Evolutionary conservation across 2,113 vertebrate species (phyloP).

Genomic region (Laterallus jamaicensis): DNA sequence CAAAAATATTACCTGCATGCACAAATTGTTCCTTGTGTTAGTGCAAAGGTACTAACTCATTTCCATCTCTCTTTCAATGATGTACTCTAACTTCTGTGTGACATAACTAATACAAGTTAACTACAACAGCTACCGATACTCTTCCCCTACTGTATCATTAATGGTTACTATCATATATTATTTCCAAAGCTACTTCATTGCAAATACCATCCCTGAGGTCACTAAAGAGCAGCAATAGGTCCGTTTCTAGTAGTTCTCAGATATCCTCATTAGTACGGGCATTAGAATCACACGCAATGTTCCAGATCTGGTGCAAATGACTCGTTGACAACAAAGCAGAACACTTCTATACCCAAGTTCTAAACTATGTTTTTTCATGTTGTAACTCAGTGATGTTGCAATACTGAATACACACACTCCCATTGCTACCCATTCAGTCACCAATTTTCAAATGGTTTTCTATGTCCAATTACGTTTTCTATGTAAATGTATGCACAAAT

Average conservation of each 20-base stretch:
- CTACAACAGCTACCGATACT: not conserved
- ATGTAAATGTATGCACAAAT: fast-evolving
- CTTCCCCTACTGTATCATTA: not conserved
- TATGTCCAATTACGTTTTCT: not conserved
- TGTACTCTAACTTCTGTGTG: not conserved
- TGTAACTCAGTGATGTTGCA: not conserved
- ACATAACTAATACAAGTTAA: not conserved
- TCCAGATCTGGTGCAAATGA: not conserved
- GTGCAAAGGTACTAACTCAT: not conserved
- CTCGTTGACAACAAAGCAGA: not conserved
- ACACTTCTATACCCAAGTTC: not conserved
- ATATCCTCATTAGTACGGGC: not conserved
- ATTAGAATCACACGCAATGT: not conserved
- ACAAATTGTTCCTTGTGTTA: not conserved
- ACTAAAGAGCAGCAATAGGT: not conserved
- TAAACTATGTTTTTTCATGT: not conserved
- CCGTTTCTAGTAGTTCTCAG: not conserved
- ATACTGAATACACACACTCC: not conserved
- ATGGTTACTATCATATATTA: not conserved
- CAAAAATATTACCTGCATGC: not conserved
- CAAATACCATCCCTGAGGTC: not conserved
- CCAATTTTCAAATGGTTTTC: not conserved
- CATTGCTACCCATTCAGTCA: not conserved
- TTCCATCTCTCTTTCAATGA: not conserved
- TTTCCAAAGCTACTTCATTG: not conserved